Base-by-base conservation (phyloP, 2,888 invertebrate species). In the Lysandra bellargus region DNA sequence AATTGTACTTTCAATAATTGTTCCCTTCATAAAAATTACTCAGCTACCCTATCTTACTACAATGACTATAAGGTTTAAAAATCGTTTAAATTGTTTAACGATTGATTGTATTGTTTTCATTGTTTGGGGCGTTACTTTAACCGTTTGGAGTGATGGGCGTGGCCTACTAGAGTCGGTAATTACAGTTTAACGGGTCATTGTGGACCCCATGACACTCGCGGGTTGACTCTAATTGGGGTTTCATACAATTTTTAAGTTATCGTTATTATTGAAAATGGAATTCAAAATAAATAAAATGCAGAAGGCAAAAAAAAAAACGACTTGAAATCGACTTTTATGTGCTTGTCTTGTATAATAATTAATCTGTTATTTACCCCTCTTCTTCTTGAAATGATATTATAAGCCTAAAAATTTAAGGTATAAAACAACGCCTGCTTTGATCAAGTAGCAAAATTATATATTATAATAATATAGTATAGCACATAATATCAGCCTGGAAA, bases 1-100 rank as follows among this genome's bases (percentile, higher is more conserved):
- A 80, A 81, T 81, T 80, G 78, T 80, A 81, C 72, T 80, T 86
- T 86, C 84, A 84, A 85, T 23, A 23, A 23, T 86, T 86, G 85
- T 85, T 84, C 82, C 83, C 83, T 82, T 84, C 84, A 84, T 83
- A 82, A 81, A 76, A 76, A 30, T 76, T 33, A 57, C 57, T 75
- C n/a, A 14, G 1, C 53, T 33, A 76, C 49, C 49, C 57, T 14
- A 14, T 49, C 53, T 76, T 76, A 76, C 6, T 53, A 30, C 49
- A 23, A 76, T 17, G 53, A 33, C 76, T 82, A 81, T 83, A 83
- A 80, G 79, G 78, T 80, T 82, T 23, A 76, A 76, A 53, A 53
- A 79, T 81, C 81, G 81, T 83, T 80, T 81, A 82, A 79, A 83
- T 82, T 80, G 82, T 83, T 82, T 81, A 78, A 80, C 81, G 80